Evolutionary conservation across 2,888 invertebrate species (phyloP), one percentile per base, ranked within the genome.

Genomic region (Yponomeuta sedellus): DNA sequence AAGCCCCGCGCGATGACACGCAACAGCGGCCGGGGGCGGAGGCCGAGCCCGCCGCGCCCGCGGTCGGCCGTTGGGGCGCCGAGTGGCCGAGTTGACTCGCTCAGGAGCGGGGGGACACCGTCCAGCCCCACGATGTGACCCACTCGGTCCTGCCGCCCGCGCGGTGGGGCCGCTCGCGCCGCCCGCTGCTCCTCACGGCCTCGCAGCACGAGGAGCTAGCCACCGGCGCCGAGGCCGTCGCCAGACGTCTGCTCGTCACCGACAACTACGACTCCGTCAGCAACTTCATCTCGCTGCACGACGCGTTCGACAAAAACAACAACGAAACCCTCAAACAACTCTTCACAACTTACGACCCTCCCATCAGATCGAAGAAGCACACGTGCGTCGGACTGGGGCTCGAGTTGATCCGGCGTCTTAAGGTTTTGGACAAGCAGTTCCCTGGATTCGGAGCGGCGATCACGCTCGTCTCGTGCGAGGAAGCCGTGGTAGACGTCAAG

Each of bases 21-120:
- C 77, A 72, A 68, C 66, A 63, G 83, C 77, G 83, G 74, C 78
- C 77, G 72, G 80, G 78, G 77, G 89, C 91, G 85, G 92, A 91
- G 86, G 92, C 91, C 78, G 92, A 92, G 87, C 81, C 87, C 78
- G 80, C 80, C 70, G 80, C 94, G 91, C 96, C 96, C 91, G 93
- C 95, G 83, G 96, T 96, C 84, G 96, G 96, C 83, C 95, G 97
- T 76, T 97, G 97, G 97, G 97, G 97, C 88, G 94, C 95, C 92
- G 97, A 97, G 92, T 97, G 97, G 97, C 97, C 97, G 93, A 97
- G 97, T 97, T 97, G 97, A 97, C 97, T 97, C 97, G 95, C 94
- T 93, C 91, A 92, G 91, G 83, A 73, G 67, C 78, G 78, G 73
- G 72, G 75, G 75, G 81, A 75, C 73, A 77, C 74, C 78, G 77